Evolutionary conservation across 2,888 invertebrate genomes (phyloP).

Genomic region (Tiliacea citrago): DNA sequence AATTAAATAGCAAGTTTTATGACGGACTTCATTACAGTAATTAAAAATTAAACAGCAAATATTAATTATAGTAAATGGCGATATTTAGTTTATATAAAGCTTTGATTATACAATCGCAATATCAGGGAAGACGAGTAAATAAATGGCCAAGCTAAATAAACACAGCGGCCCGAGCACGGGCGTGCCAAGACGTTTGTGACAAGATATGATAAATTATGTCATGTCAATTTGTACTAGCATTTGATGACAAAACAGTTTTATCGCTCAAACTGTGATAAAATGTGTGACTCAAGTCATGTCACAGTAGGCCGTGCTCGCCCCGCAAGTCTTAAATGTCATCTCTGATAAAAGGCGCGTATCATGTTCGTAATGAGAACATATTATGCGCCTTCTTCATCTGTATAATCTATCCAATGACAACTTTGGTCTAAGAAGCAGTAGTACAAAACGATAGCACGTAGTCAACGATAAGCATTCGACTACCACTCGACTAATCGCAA

Average conservation of each 20-base stretch:
- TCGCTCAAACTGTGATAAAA: too few relatives aligned
- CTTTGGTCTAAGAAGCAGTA: slow-evolving; percentile 29
- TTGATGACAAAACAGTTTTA: too few relatives aligned
- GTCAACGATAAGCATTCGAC: slow-evolving; percentile 18
- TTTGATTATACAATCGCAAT: slow-evolving; percentile 53
- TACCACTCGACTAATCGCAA: slow-evolving; percentile 92
- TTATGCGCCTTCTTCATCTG: neutral
- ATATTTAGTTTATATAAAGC: slow-evolving; percentile 70
- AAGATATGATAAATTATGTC: too few relatives aligned
- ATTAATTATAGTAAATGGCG: slow-evolving; percentile 39
- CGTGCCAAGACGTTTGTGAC: too few relatives aligned
- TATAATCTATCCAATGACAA: slow-evolving; percentile 27
- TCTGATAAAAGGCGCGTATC: slow-evolving; percentile 15
- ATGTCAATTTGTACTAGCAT: too few relatives aligned
- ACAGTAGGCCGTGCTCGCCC: too few relatives aligned
- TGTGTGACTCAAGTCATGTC: too few relatives aligned
- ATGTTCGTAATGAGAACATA: neutral
- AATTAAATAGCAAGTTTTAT: slow-evolving; percentile 43
- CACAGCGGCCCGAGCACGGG: too few relatives aligned
- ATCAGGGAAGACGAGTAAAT: slow-evolving; percentile 13
- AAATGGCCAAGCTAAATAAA: neutral
- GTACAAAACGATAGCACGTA: slow-evolving; percentile 18
- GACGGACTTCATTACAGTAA: slow-evolving; percentile 53
- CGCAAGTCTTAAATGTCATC: slow-evolving; percentile 1
- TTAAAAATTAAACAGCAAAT: slow-evolving; percentile 43